These are phyloP conservation scores for Drosophila parvula DNA, from an alignment of 1,140 invertebrate species.

Conservation along the genomic window DNA sequence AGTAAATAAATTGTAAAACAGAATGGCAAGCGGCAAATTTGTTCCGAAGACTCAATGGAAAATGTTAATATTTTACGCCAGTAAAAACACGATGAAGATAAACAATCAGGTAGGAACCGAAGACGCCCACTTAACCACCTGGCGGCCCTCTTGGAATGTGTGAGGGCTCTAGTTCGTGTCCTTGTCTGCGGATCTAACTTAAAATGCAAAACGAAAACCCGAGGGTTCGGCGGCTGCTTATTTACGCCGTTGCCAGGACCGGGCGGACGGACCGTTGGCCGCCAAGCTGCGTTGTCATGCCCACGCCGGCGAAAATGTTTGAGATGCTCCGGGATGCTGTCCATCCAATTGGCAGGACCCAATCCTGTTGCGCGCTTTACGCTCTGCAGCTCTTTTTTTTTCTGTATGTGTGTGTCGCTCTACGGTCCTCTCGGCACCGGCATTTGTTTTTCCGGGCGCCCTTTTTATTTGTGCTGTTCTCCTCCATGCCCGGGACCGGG, in stretches of 20 bases:
- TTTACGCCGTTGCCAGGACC: conserved; percentile 49
- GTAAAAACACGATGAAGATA: conserved; percentile 13
- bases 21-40: conserved; percentile 1
- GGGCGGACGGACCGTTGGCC: conserved; percentile 48
- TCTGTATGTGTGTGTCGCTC: neutral
- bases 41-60: conserved; percentile 14
- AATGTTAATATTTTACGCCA: conserved; percentile 25
- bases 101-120: conserved; percentile 9
- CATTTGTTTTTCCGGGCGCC: conserved; percentile 56
- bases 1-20: conserved; percentile 9
- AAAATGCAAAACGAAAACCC: conserved; percentile 77
- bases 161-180: conserved; percentile 33
- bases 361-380: conserved; percentile 77
- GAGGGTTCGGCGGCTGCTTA: conserved; percentile 68
- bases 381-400: conserved; percentile 65
- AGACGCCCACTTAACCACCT: conserved; percentile 27
- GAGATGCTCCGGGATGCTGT: conserved; percentile 27
- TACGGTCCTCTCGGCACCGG: conserved; percentile 17
- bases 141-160: conserved; percentile 42
- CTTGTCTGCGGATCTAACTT: conserved; percentile 58
- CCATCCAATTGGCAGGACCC: conserved; percentile 31
- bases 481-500: conserved; percentile 11
- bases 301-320: conserved; percentile 30
- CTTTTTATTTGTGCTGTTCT: conserved; percentile 46
- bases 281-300: conserved; percentile 76